Conservation (phyloP, 2,888 invertebrate genomes). For the Strigamia crassipes region DNA sequence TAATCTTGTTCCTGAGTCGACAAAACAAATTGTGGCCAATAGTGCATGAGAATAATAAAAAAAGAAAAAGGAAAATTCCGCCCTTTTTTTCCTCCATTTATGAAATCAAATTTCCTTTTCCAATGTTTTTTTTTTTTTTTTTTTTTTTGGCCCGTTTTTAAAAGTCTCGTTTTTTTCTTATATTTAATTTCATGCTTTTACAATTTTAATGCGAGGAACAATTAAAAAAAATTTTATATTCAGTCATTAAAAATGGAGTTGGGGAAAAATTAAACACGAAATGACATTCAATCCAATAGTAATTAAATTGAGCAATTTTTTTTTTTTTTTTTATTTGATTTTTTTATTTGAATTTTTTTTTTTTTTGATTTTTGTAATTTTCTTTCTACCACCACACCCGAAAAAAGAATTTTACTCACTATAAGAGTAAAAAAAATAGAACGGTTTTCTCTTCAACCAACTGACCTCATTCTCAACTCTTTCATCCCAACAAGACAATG, state of each 20-base stretch:
- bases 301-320: conserved; percentile 39
- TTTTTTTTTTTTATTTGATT: not conserved
- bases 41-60: conserved; percentile 1
- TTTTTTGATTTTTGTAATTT: not conserved
- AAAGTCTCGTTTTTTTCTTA: too few relatives aligned
- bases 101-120: not conserved
- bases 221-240: not conserved
- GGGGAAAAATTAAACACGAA: not conserved
- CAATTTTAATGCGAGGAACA: not conserved
- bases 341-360: not conserved
- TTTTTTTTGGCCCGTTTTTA: too few relatives aligned
- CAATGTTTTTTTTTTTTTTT: too few relatives aligned
- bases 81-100: not conserved
- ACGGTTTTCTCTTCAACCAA: conserved; percentile 37
- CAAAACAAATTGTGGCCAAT: conserved; percentile 23
- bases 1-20: conserved; percentile 27
- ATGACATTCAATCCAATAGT: conserved; percentile 26
- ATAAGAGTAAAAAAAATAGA: not conserved
- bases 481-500: conserved; percentile 41
- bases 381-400: conserved; percentile 16
- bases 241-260: not conserved
- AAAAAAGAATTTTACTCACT: conserved; percentile 20
- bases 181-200: not conserved
- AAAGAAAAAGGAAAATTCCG: not conserved
- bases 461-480: conserved; percentile 37